Evolutionary conservation across 2,888 invertebrate genomes (phyloP), one percentile per base, ranked within the genome.

Genomic region (Spilosoma lubricipeda): DNA sequence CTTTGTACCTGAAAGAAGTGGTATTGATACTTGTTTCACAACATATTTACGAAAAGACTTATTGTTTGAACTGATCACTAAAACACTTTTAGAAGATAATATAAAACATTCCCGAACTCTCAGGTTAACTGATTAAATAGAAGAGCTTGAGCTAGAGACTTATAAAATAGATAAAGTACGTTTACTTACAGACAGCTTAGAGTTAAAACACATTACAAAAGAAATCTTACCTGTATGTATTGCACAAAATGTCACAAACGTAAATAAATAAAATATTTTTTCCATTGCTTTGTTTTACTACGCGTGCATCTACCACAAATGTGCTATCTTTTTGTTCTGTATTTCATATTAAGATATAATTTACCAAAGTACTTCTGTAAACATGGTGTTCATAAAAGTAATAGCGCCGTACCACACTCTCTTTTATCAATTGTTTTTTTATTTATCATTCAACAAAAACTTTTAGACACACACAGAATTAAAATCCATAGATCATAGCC

Each of bases 261-360:
- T 36, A 64, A 45, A 69, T 20, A 69, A 7, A 42, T 30, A 42
- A 42, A 70, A 30, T 42, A 70, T 30, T 70, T 59, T 59, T 8
- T 42, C 42, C 70, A 70, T 70, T 30, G 11, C 42, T 70, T 42
- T 42, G 27, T 42, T 63, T 30, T 63, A 27, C 11, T 59, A 27
- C 9, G 27, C 70, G 70, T 70, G 39, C 70, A 18, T 39, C 27
- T 39, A 11, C 59, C 27, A 70, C 59, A 70, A 70, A 33, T 42
- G 39, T 5, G 5, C 5, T 13, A 70, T 70, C 70, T 70, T 56
- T n/a, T 33, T 36, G 23, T 15, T 56, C 13, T 15, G 23, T 36
- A 36, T 68, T 68, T 52, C 18, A 11, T 39, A 63, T 15, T 30
- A 63, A 63, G 59, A 63, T 63, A 63, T 30, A 15, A 63, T 63